Evolutionary conservation across 2,797 vertebrate genomes (phyloP), one percentile per base, ranked within the genome.

Genomic region (Salarias fasciatus): DNA sequence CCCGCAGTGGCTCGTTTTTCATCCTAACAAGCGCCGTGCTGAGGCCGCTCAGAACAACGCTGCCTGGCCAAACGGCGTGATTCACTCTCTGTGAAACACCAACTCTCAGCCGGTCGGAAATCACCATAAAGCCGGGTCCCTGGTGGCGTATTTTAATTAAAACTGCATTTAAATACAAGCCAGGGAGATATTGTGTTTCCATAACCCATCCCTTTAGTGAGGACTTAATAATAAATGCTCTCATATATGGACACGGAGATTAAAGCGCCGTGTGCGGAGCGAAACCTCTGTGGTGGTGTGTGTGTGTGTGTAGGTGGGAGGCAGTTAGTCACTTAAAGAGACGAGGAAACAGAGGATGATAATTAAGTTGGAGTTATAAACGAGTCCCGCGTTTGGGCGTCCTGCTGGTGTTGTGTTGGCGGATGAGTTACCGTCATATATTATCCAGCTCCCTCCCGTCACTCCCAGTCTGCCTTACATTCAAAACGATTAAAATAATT

Each of bases 111-210:
- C 61, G 69, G 66, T 76, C 29, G n/a, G 64, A 58, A 72, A 50
- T 57, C 55, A 56, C 33, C 45, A 48, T 29, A 63, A 74, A 68
- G 57, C 48, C 31, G 4, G 6, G 42, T 38, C 49, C 71, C 50
- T 47, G 40, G 36, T 54, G 68, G 42, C 45, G 10, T 40, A 11
- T 69, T 51, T 72, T 65, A 75, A 75, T 77, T 67, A 79, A 77
- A 79, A 59, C 53, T 50, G 71, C 48, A 72, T 75, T 72, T 60
- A 49, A 71, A 75, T 73, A 57, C 62, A 73, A 53, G 73, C 47
- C 43, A 51, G 33, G 44, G 66, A 62, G 71, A 60, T 40, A 41
- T n/a, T 33, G 11, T 15, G 63, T 43, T 69, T 62, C 72, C 33
- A 63, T 47, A 73, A 36, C 18, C n/a, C 37, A 53, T 41, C 48